Evolutionary conservation across 2,113 vertebrate genomes (phyloP).

Genomic region (Labeo catla): DNA sequence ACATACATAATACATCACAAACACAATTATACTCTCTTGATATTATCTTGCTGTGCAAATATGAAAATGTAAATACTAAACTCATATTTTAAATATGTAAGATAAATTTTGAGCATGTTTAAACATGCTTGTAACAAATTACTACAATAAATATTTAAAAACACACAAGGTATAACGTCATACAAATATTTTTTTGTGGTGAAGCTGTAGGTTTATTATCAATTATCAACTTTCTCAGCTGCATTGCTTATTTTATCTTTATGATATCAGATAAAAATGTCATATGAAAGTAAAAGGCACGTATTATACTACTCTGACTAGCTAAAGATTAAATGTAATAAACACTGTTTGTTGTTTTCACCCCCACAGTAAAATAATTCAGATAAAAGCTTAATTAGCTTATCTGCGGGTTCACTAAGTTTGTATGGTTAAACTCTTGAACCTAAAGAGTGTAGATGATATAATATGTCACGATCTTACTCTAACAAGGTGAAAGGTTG

Average conservation of each 20-base stretch:
- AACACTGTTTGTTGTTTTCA: background rate
- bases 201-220: background rate
- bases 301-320: background rate
- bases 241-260: constrained; percentile 16
- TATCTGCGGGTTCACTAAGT: background rate
- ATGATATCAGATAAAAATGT: constrained; percentile 4
- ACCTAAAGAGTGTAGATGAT: background rate
- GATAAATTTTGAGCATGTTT: background rate
- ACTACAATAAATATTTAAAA: background rate
- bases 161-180: background rate
- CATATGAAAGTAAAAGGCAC: background rate
- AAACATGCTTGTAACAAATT: too few relatives aligned
- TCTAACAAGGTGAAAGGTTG: background rate
- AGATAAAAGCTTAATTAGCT: background rate
- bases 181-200: background rate
- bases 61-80: background rate
- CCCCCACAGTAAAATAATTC: background rate
- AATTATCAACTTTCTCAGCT: background rate
- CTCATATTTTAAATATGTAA: background rate
- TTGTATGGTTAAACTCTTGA: background rate
- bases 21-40: background rate
- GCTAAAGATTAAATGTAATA: constrained; percentile 19
- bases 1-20: background rate
- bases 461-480: background rate
- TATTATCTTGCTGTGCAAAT: background rate